Percentiles rank a stretch among this genome's conserved stretches.
Conservation (phyloP, 2,888 invertebrate genomes). For the Yponomeuta plumbellus region DNA sequence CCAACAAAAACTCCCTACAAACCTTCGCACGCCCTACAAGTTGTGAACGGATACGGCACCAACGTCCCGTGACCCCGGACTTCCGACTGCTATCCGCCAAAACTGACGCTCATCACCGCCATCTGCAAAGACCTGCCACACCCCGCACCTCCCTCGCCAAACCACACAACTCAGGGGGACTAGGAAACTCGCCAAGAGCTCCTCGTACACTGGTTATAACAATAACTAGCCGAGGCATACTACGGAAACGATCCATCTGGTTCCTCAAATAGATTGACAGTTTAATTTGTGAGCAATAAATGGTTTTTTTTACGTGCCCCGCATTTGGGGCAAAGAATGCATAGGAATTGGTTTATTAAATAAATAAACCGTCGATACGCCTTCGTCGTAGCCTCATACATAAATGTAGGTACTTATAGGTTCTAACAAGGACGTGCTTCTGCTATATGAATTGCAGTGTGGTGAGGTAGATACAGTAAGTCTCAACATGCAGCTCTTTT, state of each 20-base stretch:
- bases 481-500: no score
- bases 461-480: background rate
- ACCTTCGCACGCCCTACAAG: conserved; percentile 10
- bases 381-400: background rate
- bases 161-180: background rate
- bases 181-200: conserved; percentile 17
- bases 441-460: background rate
- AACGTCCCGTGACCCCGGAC: conserved; percentile 52
- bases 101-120: conserved; percentile 36
- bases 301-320: conserved; percentile 8
- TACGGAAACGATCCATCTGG: conserved; percentile 52
- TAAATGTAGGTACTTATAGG: background rate
- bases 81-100: conserved; percentile 46
- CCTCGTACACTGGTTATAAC: conserved; percentile 32
- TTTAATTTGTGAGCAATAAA: conserved; percentile 39
- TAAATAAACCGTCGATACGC: background rate
- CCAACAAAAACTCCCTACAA: background rate
- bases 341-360: conserved; percentile 2
- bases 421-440: background rate
- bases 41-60: conserved; percentile 46
- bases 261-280: conserved; percentile 54
- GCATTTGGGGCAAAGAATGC: background rate
- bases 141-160: background rate
- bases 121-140: conserved; percentile 4
- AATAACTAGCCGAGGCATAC: conserved; percentile 25